Conservation (phyloP, 1,140 invertebrate species). For the Drosophila jambulina region DNA sequence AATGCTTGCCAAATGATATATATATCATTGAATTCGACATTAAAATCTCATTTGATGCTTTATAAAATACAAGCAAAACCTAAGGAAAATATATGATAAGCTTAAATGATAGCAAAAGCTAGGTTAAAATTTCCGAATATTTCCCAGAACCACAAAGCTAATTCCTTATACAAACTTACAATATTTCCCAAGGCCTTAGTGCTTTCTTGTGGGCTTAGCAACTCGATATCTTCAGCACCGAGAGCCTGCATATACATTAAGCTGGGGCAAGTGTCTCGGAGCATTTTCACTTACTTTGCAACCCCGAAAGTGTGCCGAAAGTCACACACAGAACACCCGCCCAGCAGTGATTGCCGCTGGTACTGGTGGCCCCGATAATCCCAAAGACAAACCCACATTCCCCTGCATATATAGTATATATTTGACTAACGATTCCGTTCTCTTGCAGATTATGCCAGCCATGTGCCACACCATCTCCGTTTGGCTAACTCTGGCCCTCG, state of each 20-base stretch:
- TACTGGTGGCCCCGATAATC: not conserved
- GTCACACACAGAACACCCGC: not conserved
- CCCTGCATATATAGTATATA: conserved; percentile 4
- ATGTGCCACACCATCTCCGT: conserved; percentile 97
- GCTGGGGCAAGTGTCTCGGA: not conserved
- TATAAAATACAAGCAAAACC: not conserved
- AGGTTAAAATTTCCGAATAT: too few relatives aligned
- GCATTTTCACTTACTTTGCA: conserved; percentile 1
- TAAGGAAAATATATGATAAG: not conserved
- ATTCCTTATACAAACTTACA: too few relatives aligned
- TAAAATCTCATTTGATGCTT: not conserved
- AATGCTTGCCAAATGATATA: too few relatives aligned
- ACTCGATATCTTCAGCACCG: not conserved
- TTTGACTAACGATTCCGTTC: conserved; percentile 5
- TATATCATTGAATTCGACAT: too few relatives aligned
- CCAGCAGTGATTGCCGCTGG: not conserved
- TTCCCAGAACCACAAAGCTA: not conserved
- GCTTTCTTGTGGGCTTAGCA: too few relatives aligned
- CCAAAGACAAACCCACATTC: not conserved
- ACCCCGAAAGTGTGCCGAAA: conserved; percentile 19
- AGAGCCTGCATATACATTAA: not conserved
- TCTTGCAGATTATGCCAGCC: conserved; percentile 89
- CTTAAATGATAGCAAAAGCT: not conserved
- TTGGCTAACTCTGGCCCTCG: conserved; percentile 94
- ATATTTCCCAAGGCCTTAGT: not conserved